Conservation (phyloP, 2,797 vertebrate genomes). For the Pogonophryne albipinna region DNA sequence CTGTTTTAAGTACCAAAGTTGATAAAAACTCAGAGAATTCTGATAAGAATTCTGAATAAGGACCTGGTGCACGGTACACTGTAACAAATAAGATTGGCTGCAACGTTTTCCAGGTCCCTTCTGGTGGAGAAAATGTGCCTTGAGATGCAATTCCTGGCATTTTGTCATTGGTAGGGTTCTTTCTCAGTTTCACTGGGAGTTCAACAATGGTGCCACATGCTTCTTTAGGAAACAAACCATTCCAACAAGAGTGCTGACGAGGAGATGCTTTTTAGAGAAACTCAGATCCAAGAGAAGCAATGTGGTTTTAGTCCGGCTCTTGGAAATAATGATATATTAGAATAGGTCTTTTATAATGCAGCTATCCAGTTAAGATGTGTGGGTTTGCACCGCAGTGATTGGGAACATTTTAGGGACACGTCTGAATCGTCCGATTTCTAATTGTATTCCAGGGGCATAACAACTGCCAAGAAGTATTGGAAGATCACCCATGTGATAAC, state of each 20-base stretch:
- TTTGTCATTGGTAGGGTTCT: slow-evolving; percentile 25
- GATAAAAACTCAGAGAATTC: too few species aligned
- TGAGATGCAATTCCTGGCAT: slow-evolving; percentile 1
- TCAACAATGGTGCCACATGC: not conserved
- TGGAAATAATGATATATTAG: not conserved
- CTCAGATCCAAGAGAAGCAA: not conserved
- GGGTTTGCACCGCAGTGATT: not conserved
- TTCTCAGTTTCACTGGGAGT: slow-evolving; percentile 38
- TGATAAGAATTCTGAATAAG: too few species aligned
- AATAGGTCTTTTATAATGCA: not conserved
- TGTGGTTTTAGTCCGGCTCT: not conserved
- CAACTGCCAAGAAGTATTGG: not conserved
- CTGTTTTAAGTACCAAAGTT: too few species aligned
- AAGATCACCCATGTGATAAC: not conserved
- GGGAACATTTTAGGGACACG: not conserved
- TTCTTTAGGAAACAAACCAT: slow-evolving; percentile 9
- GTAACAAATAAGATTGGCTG: too few species aligned
- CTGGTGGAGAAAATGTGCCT: too few species aligned
- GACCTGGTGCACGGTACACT: too few species aligned
- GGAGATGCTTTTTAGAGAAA: not conserved
- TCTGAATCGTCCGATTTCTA: not conserved
- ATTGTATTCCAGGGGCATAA: slow-evolving; percentile 1
- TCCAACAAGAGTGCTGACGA: slow-evolving; percentile 9
- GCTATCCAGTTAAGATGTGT: not conserved
- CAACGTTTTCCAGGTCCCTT: too few species aligned